Base-by-base conservation (phyloP, 2,888 invertebrate species). In the Rhagophthalmus giganteus region DNA sequence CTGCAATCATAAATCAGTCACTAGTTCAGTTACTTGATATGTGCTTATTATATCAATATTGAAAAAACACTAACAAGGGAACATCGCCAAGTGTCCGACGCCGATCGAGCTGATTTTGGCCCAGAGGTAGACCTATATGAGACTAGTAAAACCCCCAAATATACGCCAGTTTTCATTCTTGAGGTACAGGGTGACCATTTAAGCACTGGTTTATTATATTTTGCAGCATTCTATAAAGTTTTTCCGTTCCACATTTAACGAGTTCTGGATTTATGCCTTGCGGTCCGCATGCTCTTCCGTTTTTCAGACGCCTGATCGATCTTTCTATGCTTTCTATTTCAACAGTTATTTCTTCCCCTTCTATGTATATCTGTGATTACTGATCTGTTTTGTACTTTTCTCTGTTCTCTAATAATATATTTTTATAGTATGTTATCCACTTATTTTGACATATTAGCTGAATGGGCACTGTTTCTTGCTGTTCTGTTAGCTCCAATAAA, bases 191-290 rank as follows among this genome's bases (percentile, higher is more conserved):
- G 24, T 24, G 24, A 24, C 24, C 24, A 24, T 24, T 24, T 24
- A 24, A 24, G 7, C 24, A 24, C 24, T 5, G 24, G 24, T 24
- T 24, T 24, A 24, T 24, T 24, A 24, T 24, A 24, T 24, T 24
- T 24, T 24, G 5, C 24, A 24, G 24, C 24, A 24, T 24, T 24
- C 24, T 24, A 24, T 24, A 24, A 28, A 28, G 32, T 32, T 32
- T 32, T 32, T 32, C 13, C 32, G 32, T 32, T 32, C 13, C 32
- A 32, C 13, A 32, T 32, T 32, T 32, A 32, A 32, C 13, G 32
- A 32, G 12, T 32, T 32, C 32, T 4, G 32, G 13, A 12, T 32
- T 32, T 32, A 32, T 32, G 32, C 32, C 13, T 6, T 13, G 32
- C 32, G 32, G 32, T 32, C 32, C 32, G 32, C 32, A 32, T 32